Percentiles rank a stretch among this genome's conserved stretches.
Conservation (phyloP, 1,140 invertebrate species). For the Halotydeus destructor region DNA sequence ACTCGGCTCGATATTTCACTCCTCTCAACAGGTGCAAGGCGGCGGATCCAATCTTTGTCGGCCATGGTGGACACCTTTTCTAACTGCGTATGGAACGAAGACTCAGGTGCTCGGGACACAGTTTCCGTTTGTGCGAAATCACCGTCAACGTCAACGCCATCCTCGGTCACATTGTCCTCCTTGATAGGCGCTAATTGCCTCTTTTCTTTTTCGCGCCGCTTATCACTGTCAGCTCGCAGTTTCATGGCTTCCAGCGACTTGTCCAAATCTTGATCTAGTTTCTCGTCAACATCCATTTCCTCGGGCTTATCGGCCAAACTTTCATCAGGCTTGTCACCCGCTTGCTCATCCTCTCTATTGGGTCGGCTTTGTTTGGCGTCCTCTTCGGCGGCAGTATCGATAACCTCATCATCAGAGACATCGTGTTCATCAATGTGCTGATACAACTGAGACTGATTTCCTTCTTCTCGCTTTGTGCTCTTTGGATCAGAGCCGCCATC, state of each 20-base stretch:
- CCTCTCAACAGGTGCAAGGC: background rate
- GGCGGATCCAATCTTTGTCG: slow-evolving; percentile 1
- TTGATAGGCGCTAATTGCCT: background rate
- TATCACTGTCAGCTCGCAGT: no score
- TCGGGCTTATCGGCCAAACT: slow-evolving; percentile 30
- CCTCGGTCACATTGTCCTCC: slow-evolving; percentile 20
- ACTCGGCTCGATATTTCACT: background rate
- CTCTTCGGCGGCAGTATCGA: slow-evolving; percentile 41
- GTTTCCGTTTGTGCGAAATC: slow-evolving; percentile 42
- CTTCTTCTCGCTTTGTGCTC: slow-evolving; percentile 23
- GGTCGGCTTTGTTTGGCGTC: slow-evolving; percentile 51
- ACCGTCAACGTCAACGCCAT: slow-evolving; percentile 42
- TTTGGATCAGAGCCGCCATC: slow-evolving; percentile 19
- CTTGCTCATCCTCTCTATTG: slow-evolving; percentile 19
- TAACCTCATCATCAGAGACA: slow-evolving; percentile 30
- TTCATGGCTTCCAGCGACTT: slow-evolving; percentile 16
- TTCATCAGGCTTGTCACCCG: slow-evolving; percentile 27
- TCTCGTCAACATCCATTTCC: slow-evolving; percentile 20
- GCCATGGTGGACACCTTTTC: slow-evolving; percentile 2
- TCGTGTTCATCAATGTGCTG: slow-evolving; percentile 65
- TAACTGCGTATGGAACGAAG: slow-evolving; percentile 37
- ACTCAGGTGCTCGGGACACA: slow-evolving; percentile 43
- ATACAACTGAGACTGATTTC: slow-evolving; percentile 41
- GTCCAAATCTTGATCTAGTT: slow-evolving; percentile 23
- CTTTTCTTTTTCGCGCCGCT: slow-evolving; percentile 12